phyloP scores from a whole-genome alignment of 2,113 vertebrate genomes.

The Toxostoma redivivum region DNA sequence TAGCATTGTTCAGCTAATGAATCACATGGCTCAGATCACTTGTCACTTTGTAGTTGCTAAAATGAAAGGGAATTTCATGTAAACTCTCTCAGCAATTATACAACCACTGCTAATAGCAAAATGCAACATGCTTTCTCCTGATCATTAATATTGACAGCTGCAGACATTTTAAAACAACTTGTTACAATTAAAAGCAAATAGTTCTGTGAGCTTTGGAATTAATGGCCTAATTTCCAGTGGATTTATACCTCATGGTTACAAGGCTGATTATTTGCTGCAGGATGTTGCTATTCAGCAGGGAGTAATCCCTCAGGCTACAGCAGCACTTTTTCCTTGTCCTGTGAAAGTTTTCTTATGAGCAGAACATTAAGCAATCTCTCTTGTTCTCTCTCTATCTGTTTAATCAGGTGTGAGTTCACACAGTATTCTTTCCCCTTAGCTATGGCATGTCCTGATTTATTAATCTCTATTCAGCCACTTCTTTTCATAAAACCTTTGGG shows the following conservation, averaged over 20 bases:
- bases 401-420: slow-evolving; percentile 55
- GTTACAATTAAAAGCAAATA: slow-evolving; percentile 21
- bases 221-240: neutral
- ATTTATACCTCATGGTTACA: neutral
- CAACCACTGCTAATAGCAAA: slow-evolving; percentile 1
- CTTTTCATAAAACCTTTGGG: neutral
- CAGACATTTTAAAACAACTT: neutral
- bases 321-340: neutral
- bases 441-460: neutral
- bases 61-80: slow-evolving; percentile 1
- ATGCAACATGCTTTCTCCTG: neutral
- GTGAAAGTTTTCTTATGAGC: slow-evolving; percentile 46
- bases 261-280: slow-evolving; percentile 16
- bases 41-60: slow-evolving; percentile 25
- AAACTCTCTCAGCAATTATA: slow-evolving; percentile 20
- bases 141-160: neutral
- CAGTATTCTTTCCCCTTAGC: neutral
- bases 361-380: slow-evolving; percentile 16
- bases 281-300: neutral
- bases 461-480: slow-evolving; percentile 5
- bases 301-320: slow-evolving; percentile 16
- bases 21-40: neutral
- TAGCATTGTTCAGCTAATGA: slow-evolving; percentile 19
- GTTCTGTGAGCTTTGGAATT: neutral
- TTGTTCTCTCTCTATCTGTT: slow-evolving; percentile 2